A percentile compares a stretch with the other conserved stretches of the same genome.
Evolutionary conservation across 2,113 vertebrate genomes (phyloP).

Genomic region (Pandion haliaetus): DNA sequence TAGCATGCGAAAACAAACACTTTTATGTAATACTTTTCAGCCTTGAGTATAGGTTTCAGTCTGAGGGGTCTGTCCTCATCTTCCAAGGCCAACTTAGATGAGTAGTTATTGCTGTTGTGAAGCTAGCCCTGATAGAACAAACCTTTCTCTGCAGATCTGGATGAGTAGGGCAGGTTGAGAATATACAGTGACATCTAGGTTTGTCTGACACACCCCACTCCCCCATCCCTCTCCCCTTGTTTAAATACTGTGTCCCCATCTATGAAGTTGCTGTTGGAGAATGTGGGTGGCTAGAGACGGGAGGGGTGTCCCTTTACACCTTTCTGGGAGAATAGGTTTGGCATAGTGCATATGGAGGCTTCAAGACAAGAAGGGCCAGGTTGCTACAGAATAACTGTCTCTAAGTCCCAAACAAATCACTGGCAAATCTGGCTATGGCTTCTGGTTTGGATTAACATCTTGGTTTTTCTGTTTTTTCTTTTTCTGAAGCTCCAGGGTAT

Average conservation of each 20-base stretch:
- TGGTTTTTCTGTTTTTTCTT: slow-evolving; percentile 18
- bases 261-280: not conserved
- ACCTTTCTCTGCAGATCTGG: not conserved
- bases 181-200: not conserved
- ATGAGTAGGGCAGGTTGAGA: not conserved
- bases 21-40: not conserved
- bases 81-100: not conserved
- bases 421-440: not conserved
- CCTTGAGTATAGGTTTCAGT: not conserved
- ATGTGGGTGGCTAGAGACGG: not conserved
- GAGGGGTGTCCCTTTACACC: not conserved
- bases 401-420: not conserved
- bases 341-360: not conserved
- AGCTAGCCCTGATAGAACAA: not conserved
- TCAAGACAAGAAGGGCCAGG: not conserved
- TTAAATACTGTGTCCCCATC: not conserved
- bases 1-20: not conserved
- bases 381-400: not conserved
- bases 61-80: not conserved
- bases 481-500: slow-evolving; percentile 27
- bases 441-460: slow-evolving; percentile 17
- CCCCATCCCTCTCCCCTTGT: not conserved
- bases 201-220: not conserved
- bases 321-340: not conserved
- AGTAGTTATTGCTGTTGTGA: not conserved